Base-by-base conservation (phyloP, 2,797 vertebrate species). In the Philypnodon macrostomus region DNA sequence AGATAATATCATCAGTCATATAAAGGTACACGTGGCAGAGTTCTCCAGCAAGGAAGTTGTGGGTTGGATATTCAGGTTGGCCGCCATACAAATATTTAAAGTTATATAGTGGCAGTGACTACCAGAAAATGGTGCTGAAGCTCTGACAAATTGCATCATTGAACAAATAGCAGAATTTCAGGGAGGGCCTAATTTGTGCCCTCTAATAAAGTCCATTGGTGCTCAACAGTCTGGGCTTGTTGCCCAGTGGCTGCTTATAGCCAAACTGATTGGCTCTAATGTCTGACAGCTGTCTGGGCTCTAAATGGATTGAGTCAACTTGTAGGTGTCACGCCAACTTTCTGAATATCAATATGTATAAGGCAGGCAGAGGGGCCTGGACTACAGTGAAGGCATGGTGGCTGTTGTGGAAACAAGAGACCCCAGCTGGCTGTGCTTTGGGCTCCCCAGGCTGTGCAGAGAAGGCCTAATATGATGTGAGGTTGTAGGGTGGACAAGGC, bases 231-330 rank as follows among this genome's bases (percentile, higher is more conserved):
- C 86, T 70, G 76, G 86, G 85, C 87, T 67, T 46, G 3, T 62
- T 70, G 85, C 83, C n/a, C 82, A 70, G 53, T 63, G 62, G 67
- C 73, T 63, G 77, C 61, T 81, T 68, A 53, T 62, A 67, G 74
- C 75, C 72, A 67, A 70, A 70, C 67, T 86, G 84, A 88, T 87
- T 86, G 75, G 81, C 53, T 61, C 64, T 88, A 85, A 88, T 88
- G 77, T 85, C 73, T 84, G 86, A 82, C 87, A 87, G 85, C 84
- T 88, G 85, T 81, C 59, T 63, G 72, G 53, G 78, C 70, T 67
- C 73, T 29, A 36, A 44, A 45, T 5, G 52, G 74, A 83, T 52
- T 53, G 64, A 77, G 72, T 81, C 68, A 72, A 82, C 71, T 76
- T 79, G 51, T 56, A 41, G 24, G 41, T 55, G 73, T 65, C 70